These are phyloP conservation scores for Chironomus striatipennis DNA, from an alignment of 1,140 invertebrate species.

Conservation along the genomic window DNA sequence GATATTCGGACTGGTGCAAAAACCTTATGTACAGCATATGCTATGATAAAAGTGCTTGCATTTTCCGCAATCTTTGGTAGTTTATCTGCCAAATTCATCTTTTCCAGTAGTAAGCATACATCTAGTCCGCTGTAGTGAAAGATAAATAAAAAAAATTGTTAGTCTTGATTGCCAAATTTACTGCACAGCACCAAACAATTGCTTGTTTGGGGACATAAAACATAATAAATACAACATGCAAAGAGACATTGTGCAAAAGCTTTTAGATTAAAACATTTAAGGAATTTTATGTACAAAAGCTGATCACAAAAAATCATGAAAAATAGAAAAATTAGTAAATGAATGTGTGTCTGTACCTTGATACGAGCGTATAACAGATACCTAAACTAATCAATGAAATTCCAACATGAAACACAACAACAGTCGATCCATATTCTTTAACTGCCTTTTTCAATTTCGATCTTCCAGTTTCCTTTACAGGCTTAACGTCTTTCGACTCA, in stretches of 20 bases:
- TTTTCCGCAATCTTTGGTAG: slow-evolving; percentile 45
- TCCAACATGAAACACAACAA: slow-evolving; percentile 77
- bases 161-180: too few relatives aligned
- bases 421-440: slow-evolving; percentile 80
- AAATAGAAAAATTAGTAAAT: background rate
- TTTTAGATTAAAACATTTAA: too few relatives aligned
- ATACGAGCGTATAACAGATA: slow-evolving; percentile 71
- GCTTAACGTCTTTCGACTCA: background rate
- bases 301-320: background rate
- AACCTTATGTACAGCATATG: slow-evolving; percentile 86
- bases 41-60: slow-evolving; percentile 80
- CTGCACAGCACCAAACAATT: too few relatives aligned
- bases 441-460: slow-evolving; percentile 69
- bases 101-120: slow-evolving; percentile 49
- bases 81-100: slow-evolving; percentile 41
- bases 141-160: too few relatives aligned
- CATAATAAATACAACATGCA: background rate
- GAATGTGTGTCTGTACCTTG: slow-evolving; percentile 52
- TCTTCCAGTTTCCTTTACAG: slow-evolving; percentile 40
- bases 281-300: too few relatives aligned
- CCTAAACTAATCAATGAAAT: slow-evolving; percentile 81
- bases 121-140: slow-evolving; percentile 74
- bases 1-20: slow-evolving; percentile 78
- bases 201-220: background rate
- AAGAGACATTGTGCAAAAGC: too few relatives aligned